Conservation (phyloP, 2,797 vertebrate genomes). For the Cossypha heuglini region DNA sequence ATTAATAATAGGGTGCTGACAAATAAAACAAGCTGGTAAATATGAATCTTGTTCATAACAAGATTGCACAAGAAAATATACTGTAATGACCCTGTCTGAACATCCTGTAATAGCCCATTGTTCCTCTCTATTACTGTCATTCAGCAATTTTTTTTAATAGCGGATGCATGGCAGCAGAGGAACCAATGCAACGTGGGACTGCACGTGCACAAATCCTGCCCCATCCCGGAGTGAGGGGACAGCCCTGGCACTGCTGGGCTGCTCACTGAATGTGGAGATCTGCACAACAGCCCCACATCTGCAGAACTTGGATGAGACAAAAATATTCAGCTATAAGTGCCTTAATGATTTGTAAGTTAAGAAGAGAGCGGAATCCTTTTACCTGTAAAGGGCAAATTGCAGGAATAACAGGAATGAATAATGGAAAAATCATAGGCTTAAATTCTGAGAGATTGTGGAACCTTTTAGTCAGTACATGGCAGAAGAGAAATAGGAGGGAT, state of each 20-base stretch:
- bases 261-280: neutral
- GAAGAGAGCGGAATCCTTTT: neutral
- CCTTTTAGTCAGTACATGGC: accelerated
- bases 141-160: slow-evolving; percentile 45
- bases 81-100: slow-evolving; percentile 45
- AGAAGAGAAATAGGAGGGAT: neutral
- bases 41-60: slow-evolving; percentile 5
- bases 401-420: neutral
- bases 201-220: neutral
- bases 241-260: neutral
- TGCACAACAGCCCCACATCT: neutral
- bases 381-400: neutral
- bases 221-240: neutral
- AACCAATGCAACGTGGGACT: neutral
- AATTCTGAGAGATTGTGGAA: neutral
- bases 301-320: neutral
- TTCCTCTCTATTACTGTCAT: slow-evolving; percentile 33
- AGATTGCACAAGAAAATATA: slow-evolving; percentile 53
- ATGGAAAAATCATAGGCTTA: neutral
- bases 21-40: slow-evolving; percentile 35
- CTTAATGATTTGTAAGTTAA: neutral
- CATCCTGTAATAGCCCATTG: slow-evolving; percentile 54
- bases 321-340: neutral
- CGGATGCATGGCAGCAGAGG: neutral
- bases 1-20: neutral